phyloP scores from a whole-genome alignment of 2,113 vertebrate species.

The Aegithalos caudatus region DNA sequence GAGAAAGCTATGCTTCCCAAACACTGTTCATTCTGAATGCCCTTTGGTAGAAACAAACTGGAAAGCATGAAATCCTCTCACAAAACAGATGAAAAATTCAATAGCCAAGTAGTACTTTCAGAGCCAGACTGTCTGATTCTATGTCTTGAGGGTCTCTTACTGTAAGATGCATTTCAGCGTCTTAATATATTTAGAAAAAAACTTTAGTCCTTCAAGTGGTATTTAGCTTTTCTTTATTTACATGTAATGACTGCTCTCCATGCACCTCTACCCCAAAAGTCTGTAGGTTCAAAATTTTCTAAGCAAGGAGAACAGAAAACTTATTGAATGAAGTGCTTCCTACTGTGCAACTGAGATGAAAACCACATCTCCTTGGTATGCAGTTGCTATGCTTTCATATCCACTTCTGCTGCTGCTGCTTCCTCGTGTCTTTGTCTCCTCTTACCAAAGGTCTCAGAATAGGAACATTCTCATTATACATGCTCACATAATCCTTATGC shows the following conservation, averaged over 20 bases:
- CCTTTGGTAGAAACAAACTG: neutral
- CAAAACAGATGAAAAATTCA: neutral
- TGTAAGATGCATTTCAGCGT: neutral
- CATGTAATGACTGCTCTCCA: neutral
- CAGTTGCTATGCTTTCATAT: neutral
- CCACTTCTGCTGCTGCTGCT: neutral
- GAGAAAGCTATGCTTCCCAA: neutral
- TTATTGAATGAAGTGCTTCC: neutral
- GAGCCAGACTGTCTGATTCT: neutral
- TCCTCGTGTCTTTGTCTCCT: neutral
- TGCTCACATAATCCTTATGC: neutral
- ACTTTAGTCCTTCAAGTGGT: neutral
- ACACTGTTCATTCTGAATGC: neutral
- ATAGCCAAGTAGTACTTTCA: neutral
- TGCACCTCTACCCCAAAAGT: neutral
- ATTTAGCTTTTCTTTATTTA: neutral
- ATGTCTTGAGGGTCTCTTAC: neutral
- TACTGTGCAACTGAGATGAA: neutral
- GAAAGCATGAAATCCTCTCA: neutral
- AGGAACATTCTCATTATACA: neutral
- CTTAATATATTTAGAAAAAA: neutral
- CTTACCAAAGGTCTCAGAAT: neutral
- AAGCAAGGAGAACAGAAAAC: neutral
- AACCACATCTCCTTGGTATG: neutral
- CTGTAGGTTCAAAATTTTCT: neutral